A percentile compares a stretch with the other conserved stretches of the same genome.
phyloP scores from a whole-genome alignment of 2,113 vertebrate species.

The Butastur rufipennis region DNA sequence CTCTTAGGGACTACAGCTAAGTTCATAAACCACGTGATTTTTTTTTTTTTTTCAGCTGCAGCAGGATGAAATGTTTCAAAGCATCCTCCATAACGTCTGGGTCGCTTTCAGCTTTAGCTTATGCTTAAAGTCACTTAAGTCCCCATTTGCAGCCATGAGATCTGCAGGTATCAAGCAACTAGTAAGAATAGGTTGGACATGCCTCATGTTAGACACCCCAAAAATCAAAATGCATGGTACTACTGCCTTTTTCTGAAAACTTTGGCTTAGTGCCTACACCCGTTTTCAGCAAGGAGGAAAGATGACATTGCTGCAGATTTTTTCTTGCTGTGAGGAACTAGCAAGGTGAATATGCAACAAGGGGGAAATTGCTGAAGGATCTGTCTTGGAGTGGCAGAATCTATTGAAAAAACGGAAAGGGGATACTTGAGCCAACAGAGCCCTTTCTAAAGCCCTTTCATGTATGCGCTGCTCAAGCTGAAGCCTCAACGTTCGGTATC shows the following conservation, averaged over 20 bases:
- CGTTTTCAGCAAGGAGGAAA: background rate
- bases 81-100: background rate
- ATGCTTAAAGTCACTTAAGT: background rate
- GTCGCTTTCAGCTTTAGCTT: background rate
- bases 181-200: background rate
- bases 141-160: background rate
- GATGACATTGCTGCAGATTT: conserved; percentile 25
- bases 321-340: background rate
- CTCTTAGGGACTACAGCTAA: background rate
- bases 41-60: background rate
- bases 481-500: accelerated
- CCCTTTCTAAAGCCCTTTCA: background rate
- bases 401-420: background rate
- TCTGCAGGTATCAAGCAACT: background rate
- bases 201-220: background rate
- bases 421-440: background rate
- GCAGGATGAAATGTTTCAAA: background rate
- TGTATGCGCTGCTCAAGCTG: background rate
- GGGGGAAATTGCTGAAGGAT: background rate
- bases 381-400: background rate
- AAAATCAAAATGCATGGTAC: background rate
- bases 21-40: background rate
- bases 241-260: background rate
- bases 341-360: conserved; percentile 27
- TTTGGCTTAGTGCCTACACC: conserved; percentile 18